Evolutionary conservation across 2,888 invertebrate genomes (phyloP).

Genomic region (Sinelater perroti): DNA sequence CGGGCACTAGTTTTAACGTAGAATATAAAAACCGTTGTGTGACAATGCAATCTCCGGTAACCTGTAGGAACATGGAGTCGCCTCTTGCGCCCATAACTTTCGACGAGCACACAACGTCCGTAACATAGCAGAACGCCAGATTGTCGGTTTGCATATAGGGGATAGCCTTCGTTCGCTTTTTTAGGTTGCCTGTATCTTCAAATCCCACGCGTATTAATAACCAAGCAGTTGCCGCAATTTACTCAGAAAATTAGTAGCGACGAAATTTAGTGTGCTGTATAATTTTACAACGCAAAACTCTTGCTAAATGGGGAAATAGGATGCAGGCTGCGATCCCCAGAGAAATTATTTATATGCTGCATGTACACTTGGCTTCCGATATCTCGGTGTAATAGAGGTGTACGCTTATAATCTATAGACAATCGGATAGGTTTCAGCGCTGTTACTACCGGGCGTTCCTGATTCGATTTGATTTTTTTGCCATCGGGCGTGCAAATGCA

Average conservation of each 20-base stretch:
- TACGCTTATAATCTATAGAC: conserved; percentile 9
- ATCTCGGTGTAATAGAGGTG: conserved; percentile 1
- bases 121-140: conserved; percentile 4
- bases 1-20: conserved; percentile 27
- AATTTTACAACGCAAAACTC: background rate
- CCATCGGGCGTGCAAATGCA: too few relatives aligned
- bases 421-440: background rate
- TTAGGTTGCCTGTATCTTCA: background rate
- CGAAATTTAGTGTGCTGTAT: too few relatives aligned
- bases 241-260: background rate
- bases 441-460: too few relatives aligned
- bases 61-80: conserved; percentile 25
- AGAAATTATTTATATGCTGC: conserved; percentile 14
- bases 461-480: too few relatives aligned
- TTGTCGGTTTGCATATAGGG: background rate
- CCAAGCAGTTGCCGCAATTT: background rate
- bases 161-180: background rate
- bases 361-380: conserved; percentile 2
- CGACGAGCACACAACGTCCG: conserved; percentile 3
- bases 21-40: conserved; percentile 32
- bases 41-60: conserved; percentile 35
- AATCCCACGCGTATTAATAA: background rate
- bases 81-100: conserved; percentile 22
- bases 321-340: conserved; percentile 2
- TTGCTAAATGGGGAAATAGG: conserved; percentile 10